Evolutionary conservation across 2,888 invertebrate genomes (phyloP), one percentile per base, ranked within the genome.

Genomic region (Alentia gelatinosa): DNA sequence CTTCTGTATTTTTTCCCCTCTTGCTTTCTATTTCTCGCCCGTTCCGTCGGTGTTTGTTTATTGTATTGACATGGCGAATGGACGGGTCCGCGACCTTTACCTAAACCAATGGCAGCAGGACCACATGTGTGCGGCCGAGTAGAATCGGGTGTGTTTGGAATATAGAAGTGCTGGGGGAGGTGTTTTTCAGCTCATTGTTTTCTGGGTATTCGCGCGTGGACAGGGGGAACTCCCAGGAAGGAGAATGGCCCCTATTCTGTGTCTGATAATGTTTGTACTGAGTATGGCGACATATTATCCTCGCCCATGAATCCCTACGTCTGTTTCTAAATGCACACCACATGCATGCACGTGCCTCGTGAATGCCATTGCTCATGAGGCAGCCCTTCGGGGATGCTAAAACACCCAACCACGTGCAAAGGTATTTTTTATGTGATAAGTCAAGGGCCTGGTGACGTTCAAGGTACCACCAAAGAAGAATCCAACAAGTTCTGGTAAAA

Each of bases 21-120:
- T 56, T 56, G 19, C n/a, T n/a, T 56, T n/a, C 5, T n/a, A 56
- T 56, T 56, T 1, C 19, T 5, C 5, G 23, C n/a, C 19, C n/a
- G 56, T 56, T 56, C 56, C n/a, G 56, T 56, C 39, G n/a, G 15
- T 79, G n/a, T 79, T 79, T 79, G 79, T 79, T 79, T 79, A 79
- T 79, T 79, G n/a, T 79, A 39, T 79, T 79, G 79, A 79, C 39
- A 79, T 12, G 5, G 37, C 23, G 37, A 39, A 23, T 33, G 74
- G 74, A 74, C 33, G n/a, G 30, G 33, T 26, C 74, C 15, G 74
- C 35, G 79, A 79, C 39, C 39, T 39, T 4, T 37, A 39, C 37
- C 79, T 79, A 79, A 79, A 39, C 79, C 79, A 39, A 15, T 79
- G 37, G 15, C 4, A 35, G 35, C 1, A 19, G 75, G 79, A 15